phyloP scores from a whole-genome alignment of 2,888 invertebrate genomes.

The Lutraria lutraria region DNA sequence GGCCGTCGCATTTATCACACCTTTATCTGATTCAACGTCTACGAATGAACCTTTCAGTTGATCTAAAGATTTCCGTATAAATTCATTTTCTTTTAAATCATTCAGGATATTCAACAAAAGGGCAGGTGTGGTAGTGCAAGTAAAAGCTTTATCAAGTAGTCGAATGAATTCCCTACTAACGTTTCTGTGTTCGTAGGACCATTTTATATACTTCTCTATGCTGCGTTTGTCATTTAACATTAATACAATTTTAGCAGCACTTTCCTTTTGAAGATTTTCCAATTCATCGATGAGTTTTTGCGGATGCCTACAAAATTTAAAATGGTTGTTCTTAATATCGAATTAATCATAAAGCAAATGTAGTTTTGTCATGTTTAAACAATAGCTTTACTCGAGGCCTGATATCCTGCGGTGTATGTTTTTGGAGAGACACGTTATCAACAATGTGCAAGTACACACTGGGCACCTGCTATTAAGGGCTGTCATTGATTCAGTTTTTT shows the following conservation, averaged over 20 bases:
- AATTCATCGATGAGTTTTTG: not conserved
- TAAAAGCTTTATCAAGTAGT: constrained; percentile 11
- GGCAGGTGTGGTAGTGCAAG: constrained; percentile 5
- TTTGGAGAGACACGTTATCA: no score
- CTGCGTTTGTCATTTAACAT: not conserved
- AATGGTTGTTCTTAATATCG: not conserved
- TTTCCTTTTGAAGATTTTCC: not conserved
- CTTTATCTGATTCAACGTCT: no score
- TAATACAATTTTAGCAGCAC: constrained; percentile 7
- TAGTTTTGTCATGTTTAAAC: no score
- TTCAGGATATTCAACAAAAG: constrained; percentile 12
- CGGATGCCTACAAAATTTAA: not conserved
- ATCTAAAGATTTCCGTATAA: not conserved
- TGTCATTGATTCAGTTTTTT: no score
- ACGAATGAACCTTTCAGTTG: constrained; percentile 1
- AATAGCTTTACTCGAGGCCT: no score
- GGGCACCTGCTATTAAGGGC: no score
- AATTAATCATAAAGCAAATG: no score
- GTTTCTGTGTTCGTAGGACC: not conserved
- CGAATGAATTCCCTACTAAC: not conserved
- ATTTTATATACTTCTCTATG: not conserved
- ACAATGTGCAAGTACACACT: no score
- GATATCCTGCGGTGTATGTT: no score
- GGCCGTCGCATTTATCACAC: not conserved
- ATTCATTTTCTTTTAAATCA: not conserved